Percentiles rank a stretch among this genome's conserved stretches.
phyloP scores from a whole-genome alignment of 2,888 invertebrate species.

The Diarsia rubi region DNA sequence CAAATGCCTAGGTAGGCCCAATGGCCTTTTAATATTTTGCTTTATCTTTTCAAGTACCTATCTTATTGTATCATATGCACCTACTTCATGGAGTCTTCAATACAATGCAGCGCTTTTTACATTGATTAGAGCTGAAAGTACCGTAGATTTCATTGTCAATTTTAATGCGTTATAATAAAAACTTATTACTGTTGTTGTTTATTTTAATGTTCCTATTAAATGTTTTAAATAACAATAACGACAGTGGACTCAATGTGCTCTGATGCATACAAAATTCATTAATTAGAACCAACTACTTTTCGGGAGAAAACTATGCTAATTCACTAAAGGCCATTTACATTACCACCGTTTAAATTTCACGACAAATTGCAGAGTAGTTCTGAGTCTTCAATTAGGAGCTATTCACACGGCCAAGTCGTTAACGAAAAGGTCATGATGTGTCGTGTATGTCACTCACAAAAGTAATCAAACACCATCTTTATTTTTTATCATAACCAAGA shows the following conservation, averaged over 20 bases:
- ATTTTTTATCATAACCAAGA: not conserved
- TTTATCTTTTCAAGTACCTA: constrained; percentile 1
- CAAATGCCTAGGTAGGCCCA: not conserved
- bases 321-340: constrained; percentile 8
- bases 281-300: constrained; percentile 10
- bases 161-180: constrained; percentile 7
- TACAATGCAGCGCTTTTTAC: not conserved
- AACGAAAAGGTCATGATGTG: constrained; percentile 39
- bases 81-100: not conserved
- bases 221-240: constrained; percentile 6
- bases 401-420: constrained; percentile 38
- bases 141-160: not conserved
- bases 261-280: not conserved
- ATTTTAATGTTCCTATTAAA: constrained; percentile 1
- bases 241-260: constrained; percentile 11
- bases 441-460: constrained; percentile 51
- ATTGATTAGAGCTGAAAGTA: not conserved
- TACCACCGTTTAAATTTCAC: not conserved
- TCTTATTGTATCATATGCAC: not conserved
- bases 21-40: not conserved
- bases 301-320: constrained; percentile 10
- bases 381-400: constrained; percentile 26
- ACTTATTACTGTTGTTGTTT: not conserved
- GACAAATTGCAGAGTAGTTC: constrained; percentile 29
- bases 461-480: constrained; percentile 7